Base-by-base conservation (phyloP, 2,113 vertebrate species). In the Archilochus colubris region DNA sequence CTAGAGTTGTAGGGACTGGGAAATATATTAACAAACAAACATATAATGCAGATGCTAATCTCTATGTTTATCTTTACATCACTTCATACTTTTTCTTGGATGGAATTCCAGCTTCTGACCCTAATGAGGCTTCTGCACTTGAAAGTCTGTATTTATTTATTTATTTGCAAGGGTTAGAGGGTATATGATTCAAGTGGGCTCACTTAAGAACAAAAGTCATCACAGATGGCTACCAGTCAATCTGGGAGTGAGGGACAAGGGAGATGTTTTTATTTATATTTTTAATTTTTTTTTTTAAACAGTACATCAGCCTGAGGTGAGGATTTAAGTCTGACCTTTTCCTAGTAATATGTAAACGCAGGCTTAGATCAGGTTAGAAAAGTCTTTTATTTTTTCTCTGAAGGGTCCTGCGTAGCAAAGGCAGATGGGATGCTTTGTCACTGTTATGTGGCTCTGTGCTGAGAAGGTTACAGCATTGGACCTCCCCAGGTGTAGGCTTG, bases 381-480 rank as follows among this genome's bases (percentile, higher is more conserved):
- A 57, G 43, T 25, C 16, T 13, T 33, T 78, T 61, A 57, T 66
- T 31, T 59, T 12, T 78, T 77, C 50, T 69, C 8, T 27, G 59
- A 40, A 58, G 27, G 27, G 51, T 4, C 21, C 38, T 76, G 59
- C 0, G 0, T 59, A 14, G 59, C 0, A 0, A 33, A 31, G 13
- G 40, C 36, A n/a, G 48, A 48, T 17, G 22, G 9, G 43, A 22
- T 55, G 17, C 30, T 9, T 27, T 11, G 20, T 20, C 36, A 13
- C 38, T 64, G 3, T 38, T 12, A 1, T 2, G 15, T 30, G 25
- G 33, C 33, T 59, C 44, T 69, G 16, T 55, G 50, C 38, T 8
- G 19, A 46, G 33, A 44, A 44, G 6, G n/a, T 48, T 57, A 22
- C 33, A 77, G 64, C 15, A 28, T 50, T 53, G 33, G 25, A 10